phyloP scores from a whole-genome alignment of 2,797 vertebrate genomes.

The Coreius guichenoti region DNA sequence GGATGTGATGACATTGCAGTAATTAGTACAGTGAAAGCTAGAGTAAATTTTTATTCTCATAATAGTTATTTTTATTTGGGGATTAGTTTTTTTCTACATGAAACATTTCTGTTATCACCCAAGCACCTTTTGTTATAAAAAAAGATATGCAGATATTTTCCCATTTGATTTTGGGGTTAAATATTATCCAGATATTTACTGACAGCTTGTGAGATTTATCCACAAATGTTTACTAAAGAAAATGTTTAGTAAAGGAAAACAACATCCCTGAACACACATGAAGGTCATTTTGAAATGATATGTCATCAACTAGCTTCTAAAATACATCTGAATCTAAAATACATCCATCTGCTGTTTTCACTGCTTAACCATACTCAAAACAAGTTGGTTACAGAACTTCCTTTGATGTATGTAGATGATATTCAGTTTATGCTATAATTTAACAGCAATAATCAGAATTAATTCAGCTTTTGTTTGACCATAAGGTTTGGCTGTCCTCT shows the following conservation, averaged over 20 bases:
- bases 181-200: neutral
- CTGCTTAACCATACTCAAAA: neutral
- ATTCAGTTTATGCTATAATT: neutral
- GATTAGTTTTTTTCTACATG: no score
- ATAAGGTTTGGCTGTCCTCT: constrained; percentile 42
- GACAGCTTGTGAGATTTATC: neutral
- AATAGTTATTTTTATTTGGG: no score
- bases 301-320: neutral
- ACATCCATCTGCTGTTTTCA: neutral
- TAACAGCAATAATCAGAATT: neutral
- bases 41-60: no score
- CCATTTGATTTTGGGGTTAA: neutral
- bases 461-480: neutral
- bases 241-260: neutral
- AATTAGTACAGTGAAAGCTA: no score
- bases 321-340: neutral
- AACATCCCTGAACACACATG: neutral
- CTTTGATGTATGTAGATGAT: neutral
- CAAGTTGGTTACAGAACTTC: neutral
- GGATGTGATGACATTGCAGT: no score
- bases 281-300: neutral
- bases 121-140: neutral
- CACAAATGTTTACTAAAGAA: neutral
- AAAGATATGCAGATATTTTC: no score
- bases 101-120: no score